Percentiles rank a stretch among this genome's conserved stretches.
Conservation (phyloP, 2,113 vertebrate genomes). For the Edolisoma coerulescens region DNA sequence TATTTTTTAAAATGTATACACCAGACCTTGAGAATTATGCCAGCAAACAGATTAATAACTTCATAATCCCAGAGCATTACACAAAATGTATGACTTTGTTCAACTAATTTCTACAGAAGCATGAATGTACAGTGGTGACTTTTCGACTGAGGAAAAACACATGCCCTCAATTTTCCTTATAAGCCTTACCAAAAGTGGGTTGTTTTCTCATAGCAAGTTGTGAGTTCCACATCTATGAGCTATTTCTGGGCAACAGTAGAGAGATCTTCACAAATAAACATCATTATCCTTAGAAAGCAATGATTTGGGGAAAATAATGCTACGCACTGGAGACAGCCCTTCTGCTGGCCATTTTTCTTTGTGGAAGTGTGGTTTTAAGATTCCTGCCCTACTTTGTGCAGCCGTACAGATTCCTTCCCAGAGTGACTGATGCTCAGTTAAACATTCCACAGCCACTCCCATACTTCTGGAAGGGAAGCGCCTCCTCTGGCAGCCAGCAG, state of each 20-base stretch:
- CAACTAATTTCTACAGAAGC: not conserved
- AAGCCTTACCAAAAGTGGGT: not conserved
- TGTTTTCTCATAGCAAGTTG: not conserved
- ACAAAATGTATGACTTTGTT: not conserved
- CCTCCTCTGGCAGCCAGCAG: not conserved
- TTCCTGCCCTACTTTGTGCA: not conserved
- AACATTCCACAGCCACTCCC: not conserved
- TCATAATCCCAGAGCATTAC: not conserved
- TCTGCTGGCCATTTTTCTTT: not conserved
- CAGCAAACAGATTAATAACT: not conserved
- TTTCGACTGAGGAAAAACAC: not conserved
- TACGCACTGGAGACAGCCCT: not conserved
- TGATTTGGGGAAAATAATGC: not conserved
- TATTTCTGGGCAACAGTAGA: slow-evolving; percentile 1
- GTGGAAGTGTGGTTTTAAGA: no score
- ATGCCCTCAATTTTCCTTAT: not conserved
- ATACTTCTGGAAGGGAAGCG: not conserved
- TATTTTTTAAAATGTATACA: not conserved
- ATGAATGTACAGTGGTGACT: not conserved
- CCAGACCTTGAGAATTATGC: not conserved
- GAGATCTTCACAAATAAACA: not conserved
- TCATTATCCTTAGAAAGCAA: not conserved
- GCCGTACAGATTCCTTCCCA: not conserved
- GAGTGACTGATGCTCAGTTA: not conserved
- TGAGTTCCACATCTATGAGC: not conserved